These are phyloP conservation scores for Chelonus insularis DNA, from an alignment of 1,140 invertebrate species.

Conservation along the genomic window DNA sequence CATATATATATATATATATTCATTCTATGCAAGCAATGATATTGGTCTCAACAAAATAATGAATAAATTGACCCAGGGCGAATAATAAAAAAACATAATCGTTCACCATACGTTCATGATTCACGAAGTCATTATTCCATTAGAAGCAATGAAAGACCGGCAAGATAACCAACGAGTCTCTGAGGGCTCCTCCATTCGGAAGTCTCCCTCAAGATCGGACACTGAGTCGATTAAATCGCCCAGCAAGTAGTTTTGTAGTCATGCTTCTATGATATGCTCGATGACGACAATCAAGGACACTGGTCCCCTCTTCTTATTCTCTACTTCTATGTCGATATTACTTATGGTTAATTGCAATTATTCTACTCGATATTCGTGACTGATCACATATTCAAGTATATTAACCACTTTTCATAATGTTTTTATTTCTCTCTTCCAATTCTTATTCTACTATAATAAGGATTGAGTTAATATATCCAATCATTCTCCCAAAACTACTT, in stretches of 20 bases:
- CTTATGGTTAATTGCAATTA: constrained; percentile 29
- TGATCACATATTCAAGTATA: neutral
- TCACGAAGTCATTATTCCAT: constrained; percentile 51
- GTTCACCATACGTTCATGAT: constrained; percentile 47
- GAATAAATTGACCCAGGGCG: constrained; percentile 49
- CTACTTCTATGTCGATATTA: constrained; percentile 5
- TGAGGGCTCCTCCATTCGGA: constrained; percentile 6
- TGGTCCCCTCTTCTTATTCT: neutral
- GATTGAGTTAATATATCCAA: constrained; percentile 22
- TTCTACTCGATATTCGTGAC: constrained; percentile 26
- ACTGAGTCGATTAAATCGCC: constrained; percentile 10
- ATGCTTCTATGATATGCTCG: neutral
- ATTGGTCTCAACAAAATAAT: constrained; percentile 53
- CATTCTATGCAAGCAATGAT: constrained; percentile 37
- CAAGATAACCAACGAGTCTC: constrained; percentile 33
- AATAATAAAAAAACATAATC: constrained; percentile 50
- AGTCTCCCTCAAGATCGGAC: constrained; percentile 17
- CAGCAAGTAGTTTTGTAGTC: neutral
- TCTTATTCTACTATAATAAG: constrained; percentile 3
- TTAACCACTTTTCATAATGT: neutral
- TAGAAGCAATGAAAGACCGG: constrained; percentile 44
- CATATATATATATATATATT: neutral
- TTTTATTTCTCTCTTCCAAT: neutral
- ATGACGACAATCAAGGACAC: constrained; percentile 6
- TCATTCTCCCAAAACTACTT: constrained; percentile 13